A percentile compares a stretch with the other conserved stretches of the same genome.
These are phyloP conservation scores for Criorhina ranunculi DNA, from an alignment of 2,888 invertebrate genomes.

Conservation along the genomic window DNA sequence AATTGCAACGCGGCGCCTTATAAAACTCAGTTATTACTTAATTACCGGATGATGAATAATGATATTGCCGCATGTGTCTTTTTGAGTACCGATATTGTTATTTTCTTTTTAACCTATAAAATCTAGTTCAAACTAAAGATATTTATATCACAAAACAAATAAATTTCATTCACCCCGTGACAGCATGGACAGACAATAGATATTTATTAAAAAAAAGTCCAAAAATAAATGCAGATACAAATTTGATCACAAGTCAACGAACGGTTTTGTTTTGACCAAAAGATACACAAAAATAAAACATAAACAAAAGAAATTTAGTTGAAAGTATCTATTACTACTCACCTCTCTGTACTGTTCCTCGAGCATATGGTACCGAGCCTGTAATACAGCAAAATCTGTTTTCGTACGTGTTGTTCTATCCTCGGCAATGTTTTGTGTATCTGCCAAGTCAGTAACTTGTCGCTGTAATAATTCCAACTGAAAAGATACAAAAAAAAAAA, in stretches of 20 bases:
- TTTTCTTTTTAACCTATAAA: not conserved
- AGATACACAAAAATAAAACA: conserved; percentile 7
- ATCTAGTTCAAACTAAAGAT: not conserved
- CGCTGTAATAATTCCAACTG: conserved; percentile 97
- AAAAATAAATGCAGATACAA: conserved; percentile 18
- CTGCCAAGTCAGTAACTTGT: conserved; percentile 94
- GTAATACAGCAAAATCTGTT: conserved; percentile 96
- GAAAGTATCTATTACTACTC: conserved; percentile 67
- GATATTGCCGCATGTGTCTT: not conserved
- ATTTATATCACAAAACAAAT: conserved; percentile 4
- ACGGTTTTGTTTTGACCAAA: conserved; percentile 41
- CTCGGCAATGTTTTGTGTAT: conserved; percentile 94
- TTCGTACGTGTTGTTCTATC: conserved; percentile 95
- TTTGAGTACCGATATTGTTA: not conserved
- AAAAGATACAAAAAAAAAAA: conserved; percentile 79
- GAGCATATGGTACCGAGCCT: conserved; percentile 95
- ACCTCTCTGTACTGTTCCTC: conserved; percentile 92
- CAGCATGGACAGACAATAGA: conserved; percentile 15
- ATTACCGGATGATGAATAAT: conserved; percentile 3
- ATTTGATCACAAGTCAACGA: conserved; percentile 30
- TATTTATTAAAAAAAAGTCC: conserved; percentile 1
- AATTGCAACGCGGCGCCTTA: conserved; percentile 1
- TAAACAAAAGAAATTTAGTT: conserved; percentile 21
- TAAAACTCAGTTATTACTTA: not conserved
- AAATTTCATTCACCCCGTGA: not conserved